A percentile compares a stretch with the other conserved stretches of the same genome.
Conservation (phyloP, 37 sponge, comb jelly and placozoan species). For the Chondrosia reniformis region DNA sequence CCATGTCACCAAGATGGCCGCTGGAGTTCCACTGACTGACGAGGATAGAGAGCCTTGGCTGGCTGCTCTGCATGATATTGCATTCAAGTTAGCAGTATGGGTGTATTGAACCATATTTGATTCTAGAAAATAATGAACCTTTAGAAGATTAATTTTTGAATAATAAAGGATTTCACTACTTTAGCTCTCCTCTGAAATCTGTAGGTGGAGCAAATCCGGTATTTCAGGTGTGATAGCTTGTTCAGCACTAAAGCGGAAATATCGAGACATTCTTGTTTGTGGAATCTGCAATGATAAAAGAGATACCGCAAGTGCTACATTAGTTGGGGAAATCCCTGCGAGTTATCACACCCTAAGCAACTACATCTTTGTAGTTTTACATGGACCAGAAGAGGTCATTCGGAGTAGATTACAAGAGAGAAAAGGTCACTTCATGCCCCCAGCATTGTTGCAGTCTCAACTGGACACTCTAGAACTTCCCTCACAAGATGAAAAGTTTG, state of each 20-base stretch:
- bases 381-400: conserved; percentile 42
- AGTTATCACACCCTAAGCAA: too few relatives aligned
- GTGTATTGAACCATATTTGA: too few relatives aligned
- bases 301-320: neutral
- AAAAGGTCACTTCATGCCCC: conserved; percentile 74
- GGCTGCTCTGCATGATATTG: conserved; percentile 23
- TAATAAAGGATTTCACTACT: too few relatives aligned
- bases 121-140: too few relatives aligned
- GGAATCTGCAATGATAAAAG: neutral
- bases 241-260: conserved; percentile 64
- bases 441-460: conserved; percentile 55
- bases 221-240: conserved; percentile 60
- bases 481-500: conserved; percentile 21
- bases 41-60: conserved; percentile 70
- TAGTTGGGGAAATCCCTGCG: too few relatives aligned
- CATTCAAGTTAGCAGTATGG: conserved; percentile 7
- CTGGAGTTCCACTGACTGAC: conserved; percentile 75
- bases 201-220: neutral
- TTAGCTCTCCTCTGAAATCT: neutral
- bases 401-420: conserved; percentile 22
- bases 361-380: conserved; percentile 42
- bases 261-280: conserved; percentile 41
- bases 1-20: conserved; percentile 63
- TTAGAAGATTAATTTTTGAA: too few relatives aligned
- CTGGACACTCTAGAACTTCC: conserved; percentile 57